These are phyloP conservation scores for Ptychoptera contaminata DNA, from an alignment of 2,888 invertebrate species.

Conservation along the genomic window DNA sequence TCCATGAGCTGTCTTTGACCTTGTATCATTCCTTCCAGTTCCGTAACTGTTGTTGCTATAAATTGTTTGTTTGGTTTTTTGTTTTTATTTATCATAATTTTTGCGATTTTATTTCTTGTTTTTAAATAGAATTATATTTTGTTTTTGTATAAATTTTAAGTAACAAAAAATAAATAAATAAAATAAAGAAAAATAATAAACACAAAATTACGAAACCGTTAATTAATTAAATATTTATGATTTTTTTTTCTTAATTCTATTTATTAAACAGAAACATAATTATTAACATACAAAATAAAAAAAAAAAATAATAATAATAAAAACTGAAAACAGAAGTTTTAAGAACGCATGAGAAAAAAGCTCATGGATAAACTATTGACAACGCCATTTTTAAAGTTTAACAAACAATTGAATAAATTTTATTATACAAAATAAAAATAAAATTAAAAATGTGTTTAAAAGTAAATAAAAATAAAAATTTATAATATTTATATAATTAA, in stretches of 20 bases:
- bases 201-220: too few species aligned
- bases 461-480: too few species aligned
- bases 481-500: too few species aligned
- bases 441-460: too few species aligned
- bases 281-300: neutral
- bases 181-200: conserved; percentile 1
- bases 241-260: conserved; percentile 14
- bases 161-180: neutral
- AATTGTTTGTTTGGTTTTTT: conserved; percentile 16
- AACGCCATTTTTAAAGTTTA: conserved; percentile 7
- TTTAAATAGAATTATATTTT: too few species aligned
- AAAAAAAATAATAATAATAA: conserved; percentile 2
- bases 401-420: too few species aligned
- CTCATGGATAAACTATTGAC: conserved; percentile 58
- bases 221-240: conserved; percentile 8
- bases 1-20: conserved; percentile 87
- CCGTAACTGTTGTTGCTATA: conserved; percentile 78
- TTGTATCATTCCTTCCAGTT: conserved; percentile 78
- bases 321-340: conserved; percentile 6
- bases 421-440: too few species aligned
- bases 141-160: too few species aligned
- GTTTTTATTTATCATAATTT: too few species aligned
- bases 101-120: too few species aligned
- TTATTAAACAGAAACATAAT: too few species aligned
- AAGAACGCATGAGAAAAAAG: conserved; percentile 18